Percentiles rank a stretch among this genome's conserved stretches.
Conservation (phyloP, 2,888 invertebrate species). For the Lapara coniferarum region DNA sequence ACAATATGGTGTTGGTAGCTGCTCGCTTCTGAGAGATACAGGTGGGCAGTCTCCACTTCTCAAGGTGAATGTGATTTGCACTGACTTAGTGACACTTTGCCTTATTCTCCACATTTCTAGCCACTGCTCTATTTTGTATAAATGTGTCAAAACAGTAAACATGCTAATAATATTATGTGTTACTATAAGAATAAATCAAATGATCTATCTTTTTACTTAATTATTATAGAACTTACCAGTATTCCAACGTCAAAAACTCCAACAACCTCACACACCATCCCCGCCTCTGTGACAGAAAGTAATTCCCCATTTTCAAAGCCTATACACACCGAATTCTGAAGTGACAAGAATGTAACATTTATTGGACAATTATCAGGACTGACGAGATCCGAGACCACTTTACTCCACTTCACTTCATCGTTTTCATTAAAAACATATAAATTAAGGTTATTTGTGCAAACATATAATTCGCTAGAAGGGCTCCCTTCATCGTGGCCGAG, state of each 20-base stretch:
- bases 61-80: no score
- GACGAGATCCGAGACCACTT: constrained; percentile 56
- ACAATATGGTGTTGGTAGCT: no score
- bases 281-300: constrained; percentile 58
- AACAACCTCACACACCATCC: constrained; percentile 54
- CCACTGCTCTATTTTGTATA: no score
- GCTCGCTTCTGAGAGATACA: no score
- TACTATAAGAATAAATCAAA: no score
- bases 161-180: no score
- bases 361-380: constrained; percentile 75
- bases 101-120: no score
- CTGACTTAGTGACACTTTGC: no score
- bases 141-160: no score
- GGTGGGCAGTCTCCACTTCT: no score
- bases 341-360: constrained; percentile 65
- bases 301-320: constrained; percentile 73
- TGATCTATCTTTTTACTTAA: no score
- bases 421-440: constrained; percentile 59
- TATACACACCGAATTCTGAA: constrained; percentile 64
- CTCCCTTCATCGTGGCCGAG: constrained; percentile 65
- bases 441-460: constrained; percentile 68
- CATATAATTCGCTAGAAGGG: constrained; percentile 59
- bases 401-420: constrained; percentile 62
- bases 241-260: constrained; percentile 68
- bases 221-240: constrained; percentile 52